Evolutionary conservation across 2,888 invertebrate genomes (phyloP), one percentile per base, ranked within the genome.

Genomic region (Reticulitermes lucifugus): DNA sequence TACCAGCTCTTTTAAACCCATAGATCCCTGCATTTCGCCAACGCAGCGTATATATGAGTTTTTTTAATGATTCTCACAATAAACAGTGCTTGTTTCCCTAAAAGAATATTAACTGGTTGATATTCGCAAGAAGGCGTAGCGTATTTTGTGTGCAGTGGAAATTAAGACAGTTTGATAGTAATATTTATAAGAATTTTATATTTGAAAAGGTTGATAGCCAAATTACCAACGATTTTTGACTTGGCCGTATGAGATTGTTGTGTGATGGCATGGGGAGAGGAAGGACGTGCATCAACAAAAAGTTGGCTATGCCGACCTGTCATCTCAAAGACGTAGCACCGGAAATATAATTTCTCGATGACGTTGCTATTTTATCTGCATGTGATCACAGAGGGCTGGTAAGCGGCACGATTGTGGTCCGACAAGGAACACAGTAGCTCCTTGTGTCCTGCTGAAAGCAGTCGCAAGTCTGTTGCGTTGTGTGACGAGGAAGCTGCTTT

Each of bases 321-420:
- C 81, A 43, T 70, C 81, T 60, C 65, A 70, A 43, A 81, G 83
- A 77, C 77, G 70, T 70, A 83, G 43, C 70, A 81, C 86, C 86
- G 86, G 86, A 86, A 84, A 82, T 82, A 84, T 86, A 83, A 86
- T 82, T 86, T 86, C 86, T 77, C 79, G 84, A n/a, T 46, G 71
- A 60, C 65, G 71, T 73, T 77, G 73, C 70, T 79, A 59, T 80
- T 84, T 85, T 82, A 85, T 85, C 82, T 81, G 85, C 71, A 82
- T 81, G 41, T 65, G 81, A 81, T 81, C 81, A 25, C 46, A 81
- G 60, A 60, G 35, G n/a, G 46, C 79, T 21, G 55, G 46, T n/a
- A 12, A 70, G 65, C 81, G 81, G 81, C 81, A 22, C 14, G 82
- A 82, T 83, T 85, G 85, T 85, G 82, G 75, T 59, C 73, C 35